Percentiles rank a stretch among this genome's conserved stretches.
Evolutionary conservation across 2,113 vertebrate species (phyloP).

Genomic region (Chauna torquata): DNA sequence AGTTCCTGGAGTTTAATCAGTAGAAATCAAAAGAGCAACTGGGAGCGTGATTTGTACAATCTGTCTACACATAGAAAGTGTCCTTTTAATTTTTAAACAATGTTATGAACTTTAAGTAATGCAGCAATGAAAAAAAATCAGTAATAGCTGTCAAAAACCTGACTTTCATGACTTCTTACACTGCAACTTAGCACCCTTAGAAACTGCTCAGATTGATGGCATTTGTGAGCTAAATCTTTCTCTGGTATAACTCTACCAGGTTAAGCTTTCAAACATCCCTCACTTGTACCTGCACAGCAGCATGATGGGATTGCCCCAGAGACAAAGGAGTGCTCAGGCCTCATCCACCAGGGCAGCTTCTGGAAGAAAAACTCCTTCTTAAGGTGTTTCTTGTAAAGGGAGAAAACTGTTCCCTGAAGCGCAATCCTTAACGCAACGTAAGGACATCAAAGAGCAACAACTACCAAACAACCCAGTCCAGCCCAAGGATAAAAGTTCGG

Average conservation of each 20-base stretch:
- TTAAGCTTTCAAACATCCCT: not conserved
- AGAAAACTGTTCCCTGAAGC: not conserved
- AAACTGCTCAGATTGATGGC: not conserved
- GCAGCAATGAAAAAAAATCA: not conserved
- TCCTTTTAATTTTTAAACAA: slow-evolving; percentile 14
- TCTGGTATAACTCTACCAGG: not conserved
- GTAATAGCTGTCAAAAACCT: not conserved
- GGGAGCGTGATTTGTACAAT: not conserved
- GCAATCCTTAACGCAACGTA: not conserved
- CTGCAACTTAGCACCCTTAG: not conserved
- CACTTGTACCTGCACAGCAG: accelerated
- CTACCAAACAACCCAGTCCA: not conserved
- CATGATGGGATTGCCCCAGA: not conserved
- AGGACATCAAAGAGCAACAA: not conserved
- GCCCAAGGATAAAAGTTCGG: not conserved
- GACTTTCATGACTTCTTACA: not conserved
- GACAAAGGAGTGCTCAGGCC: not conserved
- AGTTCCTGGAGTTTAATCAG: not conserved
- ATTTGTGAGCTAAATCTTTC: not conserved
- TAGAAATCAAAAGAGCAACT: not conserved
- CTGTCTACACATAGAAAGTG: not conserved
- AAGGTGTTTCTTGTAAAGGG: accelerated
- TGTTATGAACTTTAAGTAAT: slow-evolving; percentile 13
- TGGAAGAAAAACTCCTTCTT: not conserved
- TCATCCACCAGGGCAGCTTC: too few species aligned